Conservation (phyloP, 2,888 invertebrate genomes). For the Ectemnius continuus region DNA sequence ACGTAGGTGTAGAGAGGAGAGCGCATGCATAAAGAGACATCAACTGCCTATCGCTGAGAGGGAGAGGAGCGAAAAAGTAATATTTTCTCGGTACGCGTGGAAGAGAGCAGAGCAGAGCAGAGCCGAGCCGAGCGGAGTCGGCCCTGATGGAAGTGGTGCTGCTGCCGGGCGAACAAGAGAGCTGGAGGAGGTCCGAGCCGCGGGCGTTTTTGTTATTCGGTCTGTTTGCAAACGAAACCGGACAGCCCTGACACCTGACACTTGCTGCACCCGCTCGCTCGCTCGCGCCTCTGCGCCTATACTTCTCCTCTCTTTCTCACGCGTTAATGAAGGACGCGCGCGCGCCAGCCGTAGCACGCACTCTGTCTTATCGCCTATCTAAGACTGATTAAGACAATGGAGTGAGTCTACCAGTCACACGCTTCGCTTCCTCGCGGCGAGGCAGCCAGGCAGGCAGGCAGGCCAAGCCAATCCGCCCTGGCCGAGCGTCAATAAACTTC, state of each 20-base stretch:
- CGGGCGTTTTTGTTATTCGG: constrained; percentile 55
- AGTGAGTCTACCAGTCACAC: constrained; percentile 57
- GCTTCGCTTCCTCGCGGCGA: no score
- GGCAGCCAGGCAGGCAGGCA: no score
- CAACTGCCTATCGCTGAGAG: no score
- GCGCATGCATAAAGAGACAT: background rate
- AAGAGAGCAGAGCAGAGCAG: background rate
- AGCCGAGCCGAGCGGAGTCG: no score
- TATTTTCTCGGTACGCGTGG: constrained; percentile 29
- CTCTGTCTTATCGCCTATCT: constrained; percentile 29
- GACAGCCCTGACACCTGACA: constrained; percentile 76
- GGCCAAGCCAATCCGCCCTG: background rate
- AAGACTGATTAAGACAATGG: constrained; percentile 65
- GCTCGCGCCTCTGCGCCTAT: background rate
- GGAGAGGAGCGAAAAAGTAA: constrained; percentile 20
- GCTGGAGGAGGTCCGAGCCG: constrained; percentile 37
- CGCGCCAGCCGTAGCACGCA: constrained; percentile 22
- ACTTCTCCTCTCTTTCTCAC: constrained; percentile 55
- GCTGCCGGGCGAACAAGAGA: constrained; percentile 24
- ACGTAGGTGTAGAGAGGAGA: constrained; percentile 13
- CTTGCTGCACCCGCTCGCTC: constrained; percentile 60
- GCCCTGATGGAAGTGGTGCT: constrained; percentile 21
- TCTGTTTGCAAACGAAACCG: constrained; percentile 70
- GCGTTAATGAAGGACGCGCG: constrained; percentile 33
- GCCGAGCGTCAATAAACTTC: constrained; percentile 37